Base-by-base conservation (phyloP, 2,888 invertebrate genomes). In the Nineta flava region DNA sequence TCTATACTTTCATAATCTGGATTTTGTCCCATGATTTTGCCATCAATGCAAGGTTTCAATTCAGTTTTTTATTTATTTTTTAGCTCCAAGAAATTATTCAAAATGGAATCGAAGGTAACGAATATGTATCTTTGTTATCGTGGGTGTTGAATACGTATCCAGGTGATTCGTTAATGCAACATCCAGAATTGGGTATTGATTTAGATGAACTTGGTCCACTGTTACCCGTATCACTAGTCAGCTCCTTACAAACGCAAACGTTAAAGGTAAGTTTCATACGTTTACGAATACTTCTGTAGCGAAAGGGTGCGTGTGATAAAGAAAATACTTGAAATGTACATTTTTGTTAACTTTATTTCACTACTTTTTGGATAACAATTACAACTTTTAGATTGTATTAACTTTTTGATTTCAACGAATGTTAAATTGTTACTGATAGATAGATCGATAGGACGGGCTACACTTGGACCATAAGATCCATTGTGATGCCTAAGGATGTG, bases 121-220 rank as follows among this genome's bases (percentile, higher is more conserved):
- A 99, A 66, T 91, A 92, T 64, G 94, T 97, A 1, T 90, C 95
- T 0, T 68, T 99, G 49, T 70, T 99, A 9, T 84, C 87, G 0
- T 99, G 97, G 97, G 79, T 83, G 12, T 77, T 92, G 55, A 91
- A 92, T 62, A 88, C 88, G 0, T 99, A 99, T 65, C 77, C 81
- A 0, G 90, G 93, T 0, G 69, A 77, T 2, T 94, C 97, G 60
- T 67, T 97, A 55, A 86, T 97, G 81, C 80, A 81, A 10, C 88
- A 88, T 67, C 78, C 87, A 0, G 91, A 93, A 60, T 72, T 97
- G 2, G 57, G 61, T 50, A 81, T 87, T 10, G 81, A 83, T 57
- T 74, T 79, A 0, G 68, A 76, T 0, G 72, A 74, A 2, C 69
- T 92, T 13, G 81, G 83, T 1, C 87, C 93, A 0, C 66, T 99